Evolutionary conservation across 2,113 vertebrate genomes (phyloP).

Genomic region (Lycocorax pyrrhopterus): DNA sequence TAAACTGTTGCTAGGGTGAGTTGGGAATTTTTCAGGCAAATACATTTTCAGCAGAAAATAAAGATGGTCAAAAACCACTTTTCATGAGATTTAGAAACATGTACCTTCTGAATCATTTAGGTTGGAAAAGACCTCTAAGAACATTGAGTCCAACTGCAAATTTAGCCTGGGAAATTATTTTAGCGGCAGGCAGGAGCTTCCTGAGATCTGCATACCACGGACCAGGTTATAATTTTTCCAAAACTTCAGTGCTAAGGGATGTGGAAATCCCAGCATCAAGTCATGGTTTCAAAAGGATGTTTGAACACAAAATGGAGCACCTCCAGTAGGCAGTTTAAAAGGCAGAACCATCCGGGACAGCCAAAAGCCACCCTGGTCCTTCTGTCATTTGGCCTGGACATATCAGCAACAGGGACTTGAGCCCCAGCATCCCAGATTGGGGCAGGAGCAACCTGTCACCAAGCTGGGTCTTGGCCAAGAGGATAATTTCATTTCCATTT

Average conservation of each 20-base stretch:
- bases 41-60: not conserved
- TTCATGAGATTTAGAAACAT: not conserved
- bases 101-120: not conserved
- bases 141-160: not conserved
- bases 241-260: not conserved
- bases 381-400: not conserved
- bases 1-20: not conserved
- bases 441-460: not conserved
- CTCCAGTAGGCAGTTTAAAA: not conserved
- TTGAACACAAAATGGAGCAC: not conserved
- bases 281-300: fast-evolving
- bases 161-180: not conserved
- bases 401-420: not conserved
- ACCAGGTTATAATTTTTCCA: not conserved
- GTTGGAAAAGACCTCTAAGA: not conserved
- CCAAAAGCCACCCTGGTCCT: fast-evolving
- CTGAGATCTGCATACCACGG: not conserved
- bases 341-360: not conserved
- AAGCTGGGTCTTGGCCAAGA: not conserved
- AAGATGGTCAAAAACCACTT: not conserved
- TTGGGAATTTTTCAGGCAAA: not conserved
- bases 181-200: not conserved
- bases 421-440: too few relatives aligned
- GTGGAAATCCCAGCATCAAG: not conserved
- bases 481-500: not conserved